These are phyloP conservation scores for Tryphoninae sp. DNA, from an alignment of 2,888 invertebrate species.

Conservation along the genomic window DNA sequence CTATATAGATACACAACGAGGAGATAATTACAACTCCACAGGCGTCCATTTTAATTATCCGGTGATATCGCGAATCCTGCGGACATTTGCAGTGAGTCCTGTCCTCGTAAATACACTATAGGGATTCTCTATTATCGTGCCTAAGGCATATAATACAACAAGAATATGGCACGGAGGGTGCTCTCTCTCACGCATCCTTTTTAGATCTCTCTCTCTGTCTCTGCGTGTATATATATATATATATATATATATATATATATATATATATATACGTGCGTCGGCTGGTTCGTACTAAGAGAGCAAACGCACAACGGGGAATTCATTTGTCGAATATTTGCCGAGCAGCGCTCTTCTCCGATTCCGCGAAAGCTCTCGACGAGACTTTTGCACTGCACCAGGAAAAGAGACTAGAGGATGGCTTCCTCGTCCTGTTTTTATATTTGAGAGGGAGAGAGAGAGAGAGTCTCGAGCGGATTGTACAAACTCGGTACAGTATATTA, in stretches of 20 bases:
- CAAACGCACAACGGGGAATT: conserved; percentile 43
- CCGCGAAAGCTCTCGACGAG: conserved; percentile 36
- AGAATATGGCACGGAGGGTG: conserved; percentile 34
- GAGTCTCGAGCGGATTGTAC: conserved; percentile 6
- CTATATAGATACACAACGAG: background rate
- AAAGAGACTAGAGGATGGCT: conserved; percentile 54
- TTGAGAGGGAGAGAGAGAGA: background rate
- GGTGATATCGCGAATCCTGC: conserved; percentile 57
- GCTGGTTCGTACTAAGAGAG: background rate
- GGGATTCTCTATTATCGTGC: conserved; percentile 60
- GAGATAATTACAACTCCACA: conserved; percentile 59
- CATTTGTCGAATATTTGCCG: conserved; percentile 55
- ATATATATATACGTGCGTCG: conserved; percentile 8
- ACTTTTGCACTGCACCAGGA: conserved; percentile 48
- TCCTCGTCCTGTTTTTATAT: conserved; percentile 44
- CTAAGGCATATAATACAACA: conserved; percentile 43
- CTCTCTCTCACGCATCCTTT: conserved; percentile 9
- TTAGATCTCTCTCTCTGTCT: background rate
- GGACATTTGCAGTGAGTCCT: conserved; percentile 57
- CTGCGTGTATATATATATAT: background rate
- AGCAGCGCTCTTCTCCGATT: conserved; percentile 21
- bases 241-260: conserved; percentile 8
- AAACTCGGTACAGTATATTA: conserved; percentile 29
- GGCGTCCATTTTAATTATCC: conserved; percentile 61
- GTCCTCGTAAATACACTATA: conserved; percentile 57